phyloP scores from a whole-genome alignment of 2,113 vertebrate species.

The Strix uralensis region DNA sequence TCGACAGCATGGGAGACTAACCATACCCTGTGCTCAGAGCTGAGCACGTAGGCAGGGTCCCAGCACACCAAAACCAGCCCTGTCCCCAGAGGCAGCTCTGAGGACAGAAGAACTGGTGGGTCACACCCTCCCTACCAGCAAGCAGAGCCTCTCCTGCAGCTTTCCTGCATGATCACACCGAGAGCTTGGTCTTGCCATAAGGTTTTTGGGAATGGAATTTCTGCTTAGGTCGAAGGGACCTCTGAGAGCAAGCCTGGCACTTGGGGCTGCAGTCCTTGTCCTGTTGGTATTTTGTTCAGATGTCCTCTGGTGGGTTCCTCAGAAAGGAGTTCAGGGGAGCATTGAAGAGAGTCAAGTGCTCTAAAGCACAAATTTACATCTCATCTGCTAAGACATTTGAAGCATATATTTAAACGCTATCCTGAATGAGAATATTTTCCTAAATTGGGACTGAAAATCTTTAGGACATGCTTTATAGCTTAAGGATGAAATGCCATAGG shows the following conservation, averaged over 20 bases:
- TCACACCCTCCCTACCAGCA: not conserved
- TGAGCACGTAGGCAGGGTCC: not conserved
- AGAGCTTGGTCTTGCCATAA: not conserved
- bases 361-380: not conserved
- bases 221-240: not conserved
- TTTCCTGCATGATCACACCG: accelerated
- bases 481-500: accelerated
- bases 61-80: not conserved
- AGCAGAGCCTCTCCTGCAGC: not conserved
- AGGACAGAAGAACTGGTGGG: not conserved
- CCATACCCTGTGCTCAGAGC: not conserved
- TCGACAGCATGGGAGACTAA: accelerated
- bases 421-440: not conserved
- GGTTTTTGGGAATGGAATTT: not conserved
- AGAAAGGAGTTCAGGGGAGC: not conserved
- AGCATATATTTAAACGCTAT: not conserved
- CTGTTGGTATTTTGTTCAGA: not conserved
- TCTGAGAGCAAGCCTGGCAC: not conserved
- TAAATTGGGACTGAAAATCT: not conserved
- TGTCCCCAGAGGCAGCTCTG: not conserved
- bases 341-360: not conserved
- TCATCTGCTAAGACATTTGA: not conserved
- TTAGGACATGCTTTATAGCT: not conserved
- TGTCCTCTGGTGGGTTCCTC: not conserved
- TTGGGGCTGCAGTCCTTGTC: not conserved